Conservation (phyloP, 2,888 invertebrate species). For the Arrhopalites spinosus region DNA sequence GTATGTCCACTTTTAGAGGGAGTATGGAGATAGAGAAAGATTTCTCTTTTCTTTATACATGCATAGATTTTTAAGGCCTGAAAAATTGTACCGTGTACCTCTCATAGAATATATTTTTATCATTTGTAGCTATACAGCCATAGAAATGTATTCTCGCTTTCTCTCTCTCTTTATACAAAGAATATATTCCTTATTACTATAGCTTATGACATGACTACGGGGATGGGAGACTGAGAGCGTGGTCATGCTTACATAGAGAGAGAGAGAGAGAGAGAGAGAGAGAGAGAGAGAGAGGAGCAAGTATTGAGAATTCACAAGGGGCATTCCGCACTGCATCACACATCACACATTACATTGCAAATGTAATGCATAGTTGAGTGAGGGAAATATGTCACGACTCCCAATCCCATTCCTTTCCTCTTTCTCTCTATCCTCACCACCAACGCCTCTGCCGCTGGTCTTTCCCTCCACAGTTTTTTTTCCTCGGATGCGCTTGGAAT, state of each 20-base stretch:
- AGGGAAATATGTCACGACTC: constrained; percentile 15
- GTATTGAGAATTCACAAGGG: neutral
- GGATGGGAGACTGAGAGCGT: neutral
- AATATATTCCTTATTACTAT: neutral
- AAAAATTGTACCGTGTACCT: no score
- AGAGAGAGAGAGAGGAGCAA: neutral
- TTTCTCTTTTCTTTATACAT: no score
- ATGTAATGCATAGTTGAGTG: constrained; percentile 16
- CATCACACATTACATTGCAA: no score
- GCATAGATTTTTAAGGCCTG: no score
- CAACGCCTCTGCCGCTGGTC: no score
- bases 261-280: neutral
- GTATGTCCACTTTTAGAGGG: no score
- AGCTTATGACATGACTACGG: no score
- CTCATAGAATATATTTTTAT: neutral
- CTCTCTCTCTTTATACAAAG: neutral
- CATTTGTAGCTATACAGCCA: no score
- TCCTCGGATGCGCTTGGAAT: no score
- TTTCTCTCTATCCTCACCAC: neutral
- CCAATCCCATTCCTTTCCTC: neutral
- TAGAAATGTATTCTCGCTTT: no score
- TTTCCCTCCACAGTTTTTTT: no score
- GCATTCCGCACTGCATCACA: neutral
- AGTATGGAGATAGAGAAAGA: no score
- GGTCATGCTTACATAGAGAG: neutral